These are phyloP conservation scores for Hydrotaea diabolus DNA, from an alignment of 2,888 invertebrate species.

Conservation along the genomic window DNA sequence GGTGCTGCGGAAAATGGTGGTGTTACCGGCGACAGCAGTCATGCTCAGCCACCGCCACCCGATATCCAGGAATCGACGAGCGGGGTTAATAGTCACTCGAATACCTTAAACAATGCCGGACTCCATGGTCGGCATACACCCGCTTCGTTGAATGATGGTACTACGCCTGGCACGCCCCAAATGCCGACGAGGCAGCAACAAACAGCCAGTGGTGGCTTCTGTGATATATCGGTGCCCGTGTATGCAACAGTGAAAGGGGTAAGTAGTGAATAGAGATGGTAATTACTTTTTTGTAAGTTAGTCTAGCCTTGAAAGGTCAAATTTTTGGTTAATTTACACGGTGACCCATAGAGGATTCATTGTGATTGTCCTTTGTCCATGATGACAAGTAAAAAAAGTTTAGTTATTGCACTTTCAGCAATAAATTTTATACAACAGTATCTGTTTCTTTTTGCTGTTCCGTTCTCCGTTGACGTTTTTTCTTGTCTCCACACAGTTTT, in stretches of 20 bases:
- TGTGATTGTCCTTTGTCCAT: no score
- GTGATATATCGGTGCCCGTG: constrained; percentile 95
- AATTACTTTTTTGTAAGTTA: no score
- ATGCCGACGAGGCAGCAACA: constrained; percentile 79
- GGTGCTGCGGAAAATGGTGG: constrained; percentile 77
- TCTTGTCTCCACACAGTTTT: no score
- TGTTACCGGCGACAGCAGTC: constrained; percentile 46
- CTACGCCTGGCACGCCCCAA: constrained; percentile 76
- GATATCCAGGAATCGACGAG: constrained; percentile 69
- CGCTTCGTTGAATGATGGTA: constrained; percentile 61
- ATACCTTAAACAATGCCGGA: constrained; percentile 72
- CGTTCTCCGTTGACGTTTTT: no score
- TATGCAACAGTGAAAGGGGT: constrained; percentile 98
- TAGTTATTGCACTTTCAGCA: no score
- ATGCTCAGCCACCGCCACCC: constrained; percentile 66
- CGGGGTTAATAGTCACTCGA: constrained; percentile 68
- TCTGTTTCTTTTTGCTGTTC: no score
- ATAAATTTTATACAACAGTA: no score
- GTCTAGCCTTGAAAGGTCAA: no score
- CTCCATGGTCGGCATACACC: constrained; percentile 69
- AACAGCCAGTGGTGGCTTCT: constrained; percentile 88
- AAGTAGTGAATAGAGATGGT: no score
- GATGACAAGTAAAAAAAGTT: no score
- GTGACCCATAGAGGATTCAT: no score
- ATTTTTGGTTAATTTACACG: no score